Conservation (phyloP, 2,797 vertebrate genomes). For the Macroramphosus scolopax region DNA sequence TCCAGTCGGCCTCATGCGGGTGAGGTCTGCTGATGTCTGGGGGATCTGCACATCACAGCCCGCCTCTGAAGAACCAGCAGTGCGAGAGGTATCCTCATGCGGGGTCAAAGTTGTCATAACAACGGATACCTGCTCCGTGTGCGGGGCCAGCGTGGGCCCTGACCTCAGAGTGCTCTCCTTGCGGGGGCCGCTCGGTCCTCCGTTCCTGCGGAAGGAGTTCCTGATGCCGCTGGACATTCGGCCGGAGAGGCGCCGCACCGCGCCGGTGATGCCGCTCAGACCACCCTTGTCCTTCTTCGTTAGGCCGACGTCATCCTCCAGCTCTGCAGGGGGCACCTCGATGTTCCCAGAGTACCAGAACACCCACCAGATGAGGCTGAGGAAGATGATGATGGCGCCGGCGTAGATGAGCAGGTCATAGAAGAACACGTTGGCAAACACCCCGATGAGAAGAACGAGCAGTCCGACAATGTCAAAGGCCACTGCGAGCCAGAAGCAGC, state of each 20-base stretch:
- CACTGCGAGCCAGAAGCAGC: slow-evolving; percentile 90
- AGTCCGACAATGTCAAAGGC: slow-evolving; percentile 83
- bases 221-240: slow-evolving; percentile 72
- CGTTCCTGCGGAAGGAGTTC: slow-evolving; percentile 54
- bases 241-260: slow-evolving; percentile 68
- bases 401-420: slow-evolving; percentile 88
- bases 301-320: slow-evolving; percentile 79
- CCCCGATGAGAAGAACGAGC: slow-evolving; percentile 81
- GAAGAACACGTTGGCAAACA: slow-evolving; percentile 77
- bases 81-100: no score
- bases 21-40: no score
- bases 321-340: slow-evolving; percentile 81
- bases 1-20: no score
- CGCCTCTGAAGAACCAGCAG: no score
- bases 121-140: slow-evolving; percentile 30
- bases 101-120: slow-evolving; percentile 42
- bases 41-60: no score
- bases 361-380: slow-evolving; percentile 95
- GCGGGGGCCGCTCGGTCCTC: background rate
- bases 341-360: slow-evolving; percentile 95
- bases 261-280: slow-evolving; percentile 40
- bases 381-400: slow-evolving; percentile 87
- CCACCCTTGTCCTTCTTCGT: slow-evolving; percentile 58
- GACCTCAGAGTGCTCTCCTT: slow-evolving; percentile 25
- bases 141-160: slow-evolving; percentile 1